phyloP scores from a whole-genome alignment of 92 coral and sea anemone species.

The Paramuricea clavata region DNA sequence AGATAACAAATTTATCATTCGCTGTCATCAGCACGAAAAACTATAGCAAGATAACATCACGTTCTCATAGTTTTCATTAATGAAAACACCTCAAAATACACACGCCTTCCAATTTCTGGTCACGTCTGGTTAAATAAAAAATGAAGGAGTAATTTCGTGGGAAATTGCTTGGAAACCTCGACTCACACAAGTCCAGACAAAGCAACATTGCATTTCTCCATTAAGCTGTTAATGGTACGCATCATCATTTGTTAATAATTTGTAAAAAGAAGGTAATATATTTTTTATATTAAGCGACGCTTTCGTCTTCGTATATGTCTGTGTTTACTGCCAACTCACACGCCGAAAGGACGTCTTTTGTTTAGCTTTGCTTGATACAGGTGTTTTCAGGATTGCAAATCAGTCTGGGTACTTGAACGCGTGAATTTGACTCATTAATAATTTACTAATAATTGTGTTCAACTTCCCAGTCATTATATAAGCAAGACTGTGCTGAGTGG shows the following conservation, averaged over 20 bases:
- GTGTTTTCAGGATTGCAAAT: conserved; percentile 7
- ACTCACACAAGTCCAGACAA: not conserved
- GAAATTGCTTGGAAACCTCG: not conserved
- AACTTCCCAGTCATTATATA: not conserved
- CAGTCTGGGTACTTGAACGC: not conserved
- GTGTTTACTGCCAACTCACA: not conserved
- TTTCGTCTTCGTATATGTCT: not conserved
- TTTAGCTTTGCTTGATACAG: not conserved
- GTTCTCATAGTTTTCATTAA: not conserved
- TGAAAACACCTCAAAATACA: not conserved
- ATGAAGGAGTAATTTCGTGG: not conserved
- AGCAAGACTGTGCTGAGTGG: not conserved
- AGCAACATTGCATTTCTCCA: not conserved
- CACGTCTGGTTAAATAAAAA: not conserved
- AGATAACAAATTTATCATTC: conserved; percentile 11
- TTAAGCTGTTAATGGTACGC: not conserved
- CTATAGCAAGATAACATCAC: not conserved
- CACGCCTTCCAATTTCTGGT: not conserved
- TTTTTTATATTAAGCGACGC: not conserved
- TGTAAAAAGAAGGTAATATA: not conserved
- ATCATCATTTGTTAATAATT: conserved; percentile 8
- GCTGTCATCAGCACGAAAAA: not conserved
- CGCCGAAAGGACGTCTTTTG: not conserved
- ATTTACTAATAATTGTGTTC: not conserved
- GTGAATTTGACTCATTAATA: conserved; percentile 3